Evolutionary conservation across 2,888 invertebrate species (phyloP), one percentile per base, ranked within the genome.

Genomic region (Tetranychus truncatus): DNA sequence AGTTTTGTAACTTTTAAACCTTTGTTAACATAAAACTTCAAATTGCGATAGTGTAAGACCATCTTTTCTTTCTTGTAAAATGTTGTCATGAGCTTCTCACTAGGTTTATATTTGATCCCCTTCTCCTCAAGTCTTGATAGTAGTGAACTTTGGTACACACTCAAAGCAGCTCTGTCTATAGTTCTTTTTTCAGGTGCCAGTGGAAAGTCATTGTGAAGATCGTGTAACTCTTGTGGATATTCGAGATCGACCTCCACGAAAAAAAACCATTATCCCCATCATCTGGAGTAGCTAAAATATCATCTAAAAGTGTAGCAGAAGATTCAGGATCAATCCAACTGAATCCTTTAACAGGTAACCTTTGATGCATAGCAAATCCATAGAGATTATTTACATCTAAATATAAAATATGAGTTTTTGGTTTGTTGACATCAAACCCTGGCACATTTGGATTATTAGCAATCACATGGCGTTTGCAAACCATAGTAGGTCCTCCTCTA

Each of bases 371-470:
- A 6, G 76, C 73, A 71, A 65, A 78, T 1, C 76, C 77, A 66
- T 77, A 78, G 1, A 78, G 72, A 44, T 77, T 78, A 66, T 79
- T 79, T 1, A 67, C 66, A 69, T 76, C 74, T 15, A 75, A 46
- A 46, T 76, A 76, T 15, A 76, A 45, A 8, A 75, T 74, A 44
- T 71, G 66, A 18, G 66, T 76, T 11, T 71, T 65, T 11, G 44
- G 5, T 21, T 55, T 24, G 6, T 15, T 7, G 20, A 66, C 45
- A 66, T 75, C 71, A 65, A 73, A 75, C 3, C 24, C 46, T 46
- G 45, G n/a, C 2, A 73, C 15, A 44, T 74, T 45, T 2, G 15
- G 34, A 45, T 75, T 46, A 45, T 76, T 76, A 1, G 75, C 73
- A 44, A 71, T 71, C 24, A 24, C 45, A 65, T 45, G 74, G 5